Evolutionary conservation across 2,113 vertebrate species (phyloP), one percentile per base, ranked within the genome.

Genomic region (Sinocyclocheilus anophthalmus): DNA sequence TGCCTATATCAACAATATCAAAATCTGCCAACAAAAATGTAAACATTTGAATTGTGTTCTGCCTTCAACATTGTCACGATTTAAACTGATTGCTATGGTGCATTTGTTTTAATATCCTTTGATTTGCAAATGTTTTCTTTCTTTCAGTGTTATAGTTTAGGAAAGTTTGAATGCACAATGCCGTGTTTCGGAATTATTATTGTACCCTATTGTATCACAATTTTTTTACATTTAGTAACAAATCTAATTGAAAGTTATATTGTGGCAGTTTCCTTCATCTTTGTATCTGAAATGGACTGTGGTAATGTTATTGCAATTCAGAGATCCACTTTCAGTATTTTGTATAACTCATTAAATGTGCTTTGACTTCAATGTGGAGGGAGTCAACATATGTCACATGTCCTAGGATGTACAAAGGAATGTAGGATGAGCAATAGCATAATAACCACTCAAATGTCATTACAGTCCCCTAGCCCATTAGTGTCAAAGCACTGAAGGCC

Each of bases 361-460:
- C 57, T 80, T 53, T 77, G 37, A 22, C 18, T 26, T 42, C n/a
- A 76, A 1, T 76, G 16, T 76, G 5, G 45, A 76, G 73, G 73
- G 6, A 50, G 45, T 45, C 20, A 22, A 73, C 70, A 42, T 37
- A 70, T 73, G 70, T 73, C 37, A n/a, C 70, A 42, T 45, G 37
- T 13, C 10, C 37, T 42, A 76, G n/a, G 22, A 76, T 48, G 73
- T 76, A 45, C 73, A 50, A 24, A 76, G 73, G 73, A 73, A 42
- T 73, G 10, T 42, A 42, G 18, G 37, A 59, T 57, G 50, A 63
- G 11, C 61, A 26, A 48, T n/a, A 6, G 59, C 33, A 42, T 30
- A 67, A 67, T 63, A 45, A 65, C 79, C 59, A 65, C 16, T 67
- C n/a, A 50, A 67, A 67, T 67, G 14, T 18, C 57, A 81, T 61